Conservation (phyloP, 1,140 invertebrate genomes). For the Drepana arcuata region DNA sequence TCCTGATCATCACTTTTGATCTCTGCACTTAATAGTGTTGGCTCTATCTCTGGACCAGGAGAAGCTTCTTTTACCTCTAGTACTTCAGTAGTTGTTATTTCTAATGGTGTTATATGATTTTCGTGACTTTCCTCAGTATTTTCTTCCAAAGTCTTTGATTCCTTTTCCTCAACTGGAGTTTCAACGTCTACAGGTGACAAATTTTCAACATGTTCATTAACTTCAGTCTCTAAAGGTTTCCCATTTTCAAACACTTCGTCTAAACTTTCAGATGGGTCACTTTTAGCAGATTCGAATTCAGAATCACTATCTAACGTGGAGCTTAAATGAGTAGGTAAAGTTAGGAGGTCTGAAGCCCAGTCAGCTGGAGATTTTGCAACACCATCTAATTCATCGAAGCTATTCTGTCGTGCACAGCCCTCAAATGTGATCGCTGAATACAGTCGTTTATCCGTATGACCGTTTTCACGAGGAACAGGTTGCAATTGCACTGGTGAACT, state of each 20-base stretch:
- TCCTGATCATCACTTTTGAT: conserved; percentile 13
- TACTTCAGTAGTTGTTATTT: conserved; percentile 47
- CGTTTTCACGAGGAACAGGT: conserved; percentile 59
- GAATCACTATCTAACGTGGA: conserved; percentile 53
- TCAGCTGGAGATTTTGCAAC: conserved; percentile 12
- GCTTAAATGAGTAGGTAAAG: conserved; percentile 21
- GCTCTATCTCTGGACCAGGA: conserved; percentile 39
- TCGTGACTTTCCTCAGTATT: conserved; percentile 17
- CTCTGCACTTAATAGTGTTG: conserved; percentile 28
- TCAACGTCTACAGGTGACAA: conserved; percentile 46
- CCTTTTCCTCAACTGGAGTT: conserved; percentile 27
- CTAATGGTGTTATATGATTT: no score
- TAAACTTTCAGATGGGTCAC: conserved; percentile 42
- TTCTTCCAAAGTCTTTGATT: conserved; percentile 5
- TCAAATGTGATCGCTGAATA: conserved; percentile 70
- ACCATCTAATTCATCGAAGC: conserved; percentile 48
- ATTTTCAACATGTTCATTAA: conserved; percentile 35
- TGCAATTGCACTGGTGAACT: conserved; percentile 56
- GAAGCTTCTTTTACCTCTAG: conserved; percentile 38
- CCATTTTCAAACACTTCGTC: conserved; percentile 32
- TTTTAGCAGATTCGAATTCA: conserved; percentile 63
- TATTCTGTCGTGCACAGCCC: conserved; percentile 62
- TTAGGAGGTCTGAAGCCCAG: conserved; percentile 27
- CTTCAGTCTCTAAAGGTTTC: conserved; percentile 27
- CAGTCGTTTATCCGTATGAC: conserved; percentile 55